Evolutionary conservation across 2,888 invertebrate genomes (phyloP).

Genomic region (Atherix ibis): DNA sequence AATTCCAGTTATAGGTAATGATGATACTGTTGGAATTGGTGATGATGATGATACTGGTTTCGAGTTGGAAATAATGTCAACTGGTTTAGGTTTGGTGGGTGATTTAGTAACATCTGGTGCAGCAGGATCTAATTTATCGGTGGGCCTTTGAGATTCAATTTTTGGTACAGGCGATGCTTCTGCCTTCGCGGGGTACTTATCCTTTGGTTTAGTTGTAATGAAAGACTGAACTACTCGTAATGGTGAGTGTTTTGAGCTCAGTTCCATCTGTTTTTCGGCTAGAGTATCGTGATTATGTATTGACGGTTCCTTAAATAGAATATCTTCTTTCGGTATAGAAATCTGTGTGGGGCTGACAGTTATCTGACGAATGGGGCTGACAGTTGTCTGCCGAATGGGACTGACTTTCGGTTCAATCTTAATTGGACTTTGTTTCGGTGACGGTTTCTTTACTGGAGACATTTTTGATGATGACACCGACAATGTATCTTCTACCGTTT

Average conservation of each 20-base stretch:
- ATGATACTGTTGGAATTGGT: background rate
- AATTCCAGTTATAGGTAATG: background rate
- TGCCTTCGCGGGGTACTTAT: conserved; percentile 1
- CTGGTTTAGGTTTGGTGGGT: background rate
- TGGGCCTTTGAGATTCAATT: background rate
- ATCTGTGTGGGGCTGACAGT: background rate
- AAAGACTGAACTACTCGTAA: background rate
- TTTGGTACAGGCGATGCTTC: background rate
- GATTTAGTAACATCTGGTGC: background rate
- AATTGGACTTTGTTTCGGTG: conserved; percentile 13
- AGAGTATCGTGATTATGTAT: too few species aligned
- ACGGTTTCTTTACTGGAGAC: conserved; percentile 3
- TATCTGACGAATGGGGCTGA: background rate
- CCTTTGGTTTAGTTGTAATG: background rate
- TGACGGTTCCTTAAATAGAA: background rate
- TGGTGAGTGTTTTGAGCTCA: too few species aligned
- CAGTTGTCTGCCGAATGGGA: conserved; percentile 11
- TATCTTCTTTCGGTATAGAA: background rate
- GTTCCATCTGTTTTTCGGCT: too few species aligned
- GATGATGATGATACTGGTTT: too few species aligned
- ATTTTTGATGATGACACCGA: conserved; percentile 5
- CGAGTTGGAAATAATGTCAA: too few species aligned
- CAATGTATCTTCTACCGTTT: conserved; percentile 11
- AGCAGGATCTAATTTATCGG: background rate
- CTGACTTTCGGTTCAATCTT: conserved; percentile 15